Base-by-base conservation (phyloP, 2,888 invertebrate species). In the Ophioninae sp. region DNA sequence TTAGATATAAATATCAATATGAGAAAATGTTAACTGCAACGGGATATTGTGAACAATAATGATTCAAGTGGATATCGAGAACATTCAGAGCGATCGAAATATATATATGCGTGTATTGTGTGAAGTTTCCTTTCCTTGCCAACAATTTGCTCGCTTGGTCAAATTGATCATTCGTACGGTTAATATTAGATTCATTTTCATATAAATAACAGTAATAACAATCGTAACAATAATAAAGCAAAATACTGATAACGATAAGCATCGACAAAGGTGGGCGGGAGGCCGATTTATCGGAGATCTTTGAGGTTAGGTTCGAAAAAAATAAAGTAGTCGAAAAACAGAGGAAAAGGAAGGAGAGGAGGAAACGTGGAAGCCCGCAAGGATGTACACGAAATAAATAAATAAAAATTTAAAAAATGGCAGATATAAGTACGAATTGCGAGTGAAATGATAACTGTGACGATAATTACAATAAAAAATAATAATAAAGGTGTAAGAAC, bases 1-100 rank as follows among this genome's bases (percentile, higher is more conserved):
- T 81, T 79, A 82, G 81, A 85, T 85, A 80, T 82, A 82, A 77
- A 82, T 85, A 77, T 82, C 65, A 71, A 71, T 65, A 65, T 80
- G 78, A 77, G 77, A 82, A 30, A 68, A 79, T 75, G 75, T 82
- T 82, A 82, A 30, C 71, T 71, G 71, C 67, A 75, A 44, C 41
- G 10, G 58, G n/a, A 20, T 22, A 72, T 79, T 81, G 79, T 79
- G 68, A 79, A 84, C 17, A 51, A 81, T 75, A 84, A 84, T 81
- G 59, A 81, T 74, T 30, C 23, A 41, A 81, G 30, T 71, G 63
- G 69, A 23, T 77, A 81, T 51, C 17, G 51, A 51, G 51, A 51
- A 83, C 81, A 83, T 78, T 67, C 67, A 83, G 83, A 83, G 77
- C 64, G 74, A 64, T 77, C 73, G 77, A 83, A 78, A 69, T 39